Evolutionary conservation across 92 coral and sea anemone genomes (phyloP).

Genomic region (Zoanthus solanderi): DNA sequence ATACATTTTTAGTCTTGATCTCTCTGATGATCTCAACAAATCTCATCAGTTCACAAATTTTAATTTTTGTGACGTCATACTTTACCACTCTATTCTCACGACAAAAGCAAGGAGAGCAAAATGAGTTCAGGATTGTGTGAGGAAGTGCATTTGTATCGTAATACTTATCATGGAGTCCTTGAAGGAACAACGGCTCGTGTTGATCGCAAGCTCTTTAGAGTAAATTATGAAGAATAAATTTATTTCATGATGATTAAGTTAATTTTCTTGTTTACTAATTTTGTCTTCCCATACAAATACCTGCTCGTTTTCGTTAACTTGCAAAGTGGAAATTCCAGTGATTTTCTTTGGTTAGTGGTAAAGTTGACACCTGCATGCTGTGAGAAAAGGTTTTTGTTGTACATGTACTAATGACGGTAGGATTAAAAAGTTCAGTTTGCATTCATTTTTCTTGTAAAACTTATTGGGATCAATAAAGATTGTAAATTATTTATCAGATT

Average conservation of each 20-base stretch:
- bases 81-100: background rate
- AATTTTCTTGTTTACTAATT: background rate
- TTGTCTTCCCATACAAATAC: background rate
- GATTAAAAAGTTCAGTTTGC: constrained; percentile 22
- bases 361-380: background rate
- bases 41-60: no score
- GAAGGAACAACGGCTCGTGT: constrained; percentile 38
- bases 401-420: constrained; percentile 1
- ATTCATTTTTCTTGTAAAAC: constrained; percentile 33
- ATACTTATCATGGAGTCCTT: constrained; percentile 10
- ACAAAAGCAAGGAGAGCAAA: constrained; percentile 10
- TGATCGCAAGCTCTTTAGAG: constrained; percentile 38
- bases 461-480: constrained; percentile 47
- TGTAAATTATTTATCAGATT: constrained; percentile 45
- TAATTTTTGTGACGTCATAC: no score
- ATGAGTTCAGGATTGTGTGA: background rate
- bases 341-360: background rate
- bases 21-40: no score
- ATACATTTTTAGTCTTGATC: no score
- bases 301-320: background rate
- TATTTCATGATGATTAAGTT: background rate
- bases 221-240: constrained; percentile 3
- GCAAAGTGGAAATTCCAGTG: background rate
- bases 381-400: background rate
- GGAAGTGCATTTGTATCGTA: constrained; percentile 7